Evolutionary conservation across 1,140 invertebrate genomes (phyloP).

Genomic region (Ruditapes philippinarum): DNA sequence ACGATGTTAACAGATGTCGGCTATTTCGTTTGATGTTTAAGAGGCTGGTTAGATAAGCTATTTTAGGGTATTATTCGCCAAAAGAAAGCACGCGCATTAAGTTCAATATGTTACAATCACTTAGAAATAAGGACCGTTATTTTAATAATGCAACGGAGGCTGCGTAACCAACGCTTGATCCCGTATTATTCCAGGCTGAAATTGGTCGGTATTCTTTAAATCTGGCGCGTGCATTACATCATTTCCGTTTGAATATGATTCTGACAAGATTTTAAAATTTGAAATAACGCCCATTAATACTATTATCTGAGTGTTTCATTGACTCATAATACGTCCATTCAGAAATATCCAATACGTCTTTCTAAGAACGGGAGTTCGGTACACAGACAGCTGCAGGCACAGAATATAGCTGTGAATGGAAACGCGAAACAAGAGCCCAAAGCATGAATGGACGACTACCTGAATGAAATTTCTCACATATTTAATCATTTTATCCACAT

Average conservation of each 20-base stretch:
- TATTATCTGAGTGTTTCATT: neutral
- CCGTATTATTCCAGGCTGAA: neutral
- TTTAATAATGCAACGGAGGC: constrained; percentile 29
- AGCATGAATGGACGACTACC: neutral
- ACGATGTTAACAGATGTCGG: neutral
- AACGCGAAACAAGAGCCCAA: neutral
- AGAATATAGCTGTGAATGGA: neutral
- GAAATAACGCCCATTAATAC: neutral
- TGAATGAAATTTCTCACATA: constrained; percentile 17
- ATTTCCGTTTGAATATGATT: constrained; percentile 37
- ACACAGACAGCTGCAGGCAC: constrained; percentile 1
- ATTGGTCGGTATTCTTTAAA: neutral
- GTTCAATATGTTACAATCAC: constrained; percentile 35
- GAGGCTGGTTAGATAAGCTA: constrained; percentile 5
- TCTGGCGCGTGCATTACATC: constrained; percentile 27
- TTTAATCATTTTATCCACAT: too few species aligned
- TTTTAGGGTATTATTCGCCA: constrained; percentile 15
- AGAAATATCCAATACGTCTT: neutral
- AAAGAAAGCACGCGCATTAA: constrained; percentile 38
- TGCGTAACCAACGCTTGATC: constrained; percentile 9
- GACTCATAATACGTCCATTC: neutral
- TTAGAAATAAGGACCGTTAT: constrained; percentile 7
- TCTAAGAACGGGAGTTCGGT: neutral
- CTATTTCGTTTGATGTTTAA: constrained; percentile 29
- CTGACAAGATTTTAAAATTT: constrained; percentile 46